Evolutionary conservation across 2,113 vertebrate species (phyloP), one percentile per base, ranked within the genome.

Genomic region (Oncorhynchus nerka): DNA sequence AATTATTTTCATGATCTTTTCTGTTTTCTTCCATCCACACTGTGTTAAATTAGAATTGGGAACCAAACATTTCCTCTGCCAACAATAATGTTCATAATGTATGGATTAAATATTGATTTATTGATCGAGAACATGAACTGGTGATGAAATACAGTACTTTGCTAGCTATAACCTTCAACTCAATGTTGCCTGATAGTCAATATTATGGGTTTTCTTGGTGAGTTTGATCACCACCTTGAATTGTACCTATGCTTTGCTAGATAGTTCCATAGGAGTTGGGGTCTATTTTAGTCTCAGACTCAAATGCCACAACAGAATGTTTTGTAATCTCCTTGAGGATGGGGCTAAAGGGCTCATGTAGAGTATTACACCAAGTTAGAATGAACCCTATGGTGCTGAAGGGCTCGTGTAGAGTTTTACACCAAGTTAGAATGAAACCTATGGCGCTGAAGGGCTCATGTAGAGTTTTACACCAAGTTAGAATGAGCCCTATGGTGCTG

Each of bases 281-380:
- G 67, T 76, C 81, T 83, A 79, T 83, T 83, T 83, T 83, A 71
- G 75, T 80, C 78, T 12, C 39, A 22, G 75, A 77, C 72, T 67
- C 74, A 74, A 79, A 79, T 71, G 75, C 59, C 70, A 69, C 26
- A 11, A 49, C 64, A 75, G 19, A 70, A 71, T 76, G 61, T 81
- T 76, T 79, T 61, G 65, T 70, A 72, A 70, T 75, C 73, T 73
- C 67, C 66, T 48, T 59, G 51, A 75, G 22, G 20, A 15, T 61
- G 59, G n/a, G 15, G 19, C 15, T 24, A 48, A 74, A 26, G 16
- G 19, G 59, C n/a, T n/a, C 20, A 24, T 3, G 39, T 45, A 11
- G 39, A 45, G 6, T 22, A 22, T 62, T n/a, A n/a, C 59, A 62
- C 59, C 12, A 62, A 62, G 55, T 57, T 57, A 57, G 59, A 12